Base-by-base conservation (phyloP, 2,113 vertebrate genomes). In the Larimichthys crocea region DNA sequence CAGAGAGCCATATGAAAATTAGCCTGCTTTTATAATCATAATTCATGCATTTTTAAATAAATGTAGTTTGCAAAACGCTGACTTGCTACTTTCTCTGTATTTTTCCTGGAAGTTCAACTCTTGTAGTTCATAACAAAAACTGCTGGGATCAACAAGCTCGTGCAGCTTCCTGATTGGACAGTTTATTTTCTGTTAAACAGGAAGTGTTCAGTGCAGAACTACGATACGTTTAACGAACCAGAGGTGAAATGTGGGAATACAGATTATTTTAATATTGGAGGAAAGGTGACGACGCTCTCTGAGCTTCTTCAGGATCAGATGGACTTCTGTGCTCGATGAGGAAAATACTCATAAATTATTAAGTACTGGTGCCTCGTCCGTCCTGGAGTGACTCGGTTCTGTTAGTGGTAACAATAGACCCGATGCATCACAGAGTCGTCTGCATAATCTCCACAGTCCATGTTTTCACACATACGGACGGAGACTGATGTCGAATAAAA, bases 41-140 rank as follows among this genome's bases (percentile, higher is more conserved):
- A 91, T 92, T 92, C 87, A 88, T 89, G 85, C 91, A 89, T 89
- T 90, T 90, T 91, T 86, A 87, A 91, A 79, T 81, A 76, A 90
- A 87, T 83, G 83, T 78, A 63, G 70, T 86, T 82, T 77, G 76
- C 6, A 44, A 66, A 59, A 35, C 31, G 85, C 91, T 92, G 91
- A 92, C 72, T 88, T 69, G 74, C 77, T 6, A 56, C 65, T 90
- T 87, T 83, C 65, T 82, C 31, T 50, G 78, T 72, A 50, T 86
- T 89, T 35, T 91, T 84, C 85, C 86, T 92, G 0, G 72, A 92
- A 86, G 86, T 71, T 10, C 22, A 1, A 52, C 67, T 81, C 53
- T 17, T 66, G 59, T 10, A 14, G 26, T 76, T 77, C 57, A 11
- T 46, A 69, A 71, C 71, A 82, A 76, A 40, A 86, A 86, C 62